Evolutionary conservation across 2,113 vertebrate genomes (phyloP).

Genomic region (Neomonachus schauinslandi): DNA sequence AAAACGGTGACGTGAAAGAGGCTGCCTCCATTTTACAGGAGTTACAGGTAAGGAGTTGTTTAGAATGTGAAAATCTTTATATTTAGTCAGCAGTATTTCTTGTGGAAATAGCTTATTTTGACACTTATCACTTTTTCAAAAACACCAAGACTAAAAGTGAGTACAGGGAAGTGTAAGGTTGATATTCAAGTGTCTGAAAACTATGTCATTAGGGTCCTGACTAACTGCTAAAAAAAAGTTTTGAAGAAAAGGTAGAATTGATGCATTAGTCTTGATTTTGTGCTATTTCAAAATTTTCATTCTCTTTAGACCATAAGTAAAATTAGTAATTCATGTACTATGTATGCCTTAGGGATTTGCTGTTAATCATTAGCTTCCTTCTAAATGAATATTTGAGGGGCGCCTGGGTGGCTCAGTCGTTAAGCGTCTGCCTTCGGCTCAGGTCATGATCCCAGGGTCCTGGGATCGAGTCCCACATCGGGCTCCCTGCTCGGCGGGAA

Average conservation of each 20-base stretch:
- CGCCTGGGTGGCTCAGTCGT: no score
- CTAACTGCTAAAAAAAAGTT: not conserved
- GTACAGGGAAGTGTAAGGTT: not conserved
- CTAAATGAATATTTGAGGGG: not conserved
- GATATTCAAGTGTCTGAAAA: not conserved
- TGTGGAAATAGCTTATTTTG: not conserved
- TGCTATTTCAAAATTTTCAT: not conserved
- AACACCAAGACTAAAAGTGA: not conserved
- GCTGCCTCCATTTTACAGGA: conserved; percentile 97
- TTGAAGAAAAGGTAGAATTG: conserved; percentile 18
- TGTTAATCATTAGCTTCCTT: not conserved
- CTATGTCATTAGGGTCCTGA: not conserved
- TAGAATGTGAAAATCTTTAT: not conserved
- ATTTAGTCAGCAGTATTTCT: not conserved
- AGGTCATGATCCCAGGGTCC: no score
- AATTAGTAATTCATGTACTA: not conserved
- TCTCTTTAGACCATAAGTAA: not conserved
- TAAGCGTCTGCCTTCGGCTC: no score
- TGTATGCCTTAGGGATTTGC: not conserved
- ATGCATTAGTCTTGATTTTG: not conserved
- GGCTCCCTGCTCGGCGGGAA: no score
- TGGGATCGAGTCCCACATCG: no score
- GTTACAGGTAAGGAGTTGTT: conserved; percentile 90
- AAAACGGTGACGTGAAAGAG: conserved; percentile 96
- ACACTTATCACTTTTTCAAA: not conserved